phyloP scores from a whole-genome alignment of 1,140 invertebrate species.

The Aphidius gifuensis region DNA sequence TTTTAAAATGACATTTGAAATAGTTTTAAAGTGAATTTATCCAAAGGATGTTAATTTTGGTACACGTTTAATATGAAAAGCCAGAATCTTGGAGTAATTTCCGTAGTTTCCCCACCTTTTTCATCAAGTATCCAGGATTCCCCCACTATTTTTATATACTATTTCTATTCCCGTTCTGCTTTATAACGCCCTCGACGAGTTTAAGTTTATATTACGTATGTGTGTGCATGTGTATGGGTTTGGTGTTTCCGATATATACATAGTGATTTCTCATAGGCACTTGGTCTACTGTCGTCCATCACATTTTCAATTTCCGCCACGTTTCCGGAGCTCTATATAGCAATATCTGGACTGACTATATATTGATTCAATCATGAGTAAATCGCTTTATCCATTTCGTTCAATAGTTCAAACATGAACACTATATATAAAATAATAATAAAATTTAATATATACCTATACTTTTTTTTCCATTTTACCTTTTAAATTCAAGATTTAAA shows the following conservation, averaged over 20 bases:
- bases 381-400: no score
- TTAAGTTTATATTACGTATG: no score
- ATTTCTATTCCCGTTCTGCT: neutral
- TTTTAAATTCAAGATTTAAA: no score
- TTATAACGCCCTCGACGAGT: neutral
- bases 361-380: neutral
- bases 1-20: no score
- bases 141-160: neutral
- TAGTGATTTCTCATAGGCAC: no score
- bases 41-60: slow-evolving; percentile 17
- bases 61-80: neutral
- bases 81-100: slow-evolving; percentile 22
- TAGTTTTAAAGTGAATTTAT: slow-evolving; percentile 13
- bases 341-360: neutral
- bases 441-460: no score
- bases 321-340: slow-evolving; percentile 51
- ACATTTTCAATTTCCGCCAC: slow-evolving; percentile 57
- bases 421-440: no score
- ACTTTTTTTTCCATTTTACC: no score
- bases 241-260: slow-evolving; percentile 22
- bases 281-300: slow-evolving; percentile 37
- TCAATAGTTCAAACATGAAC: no score
- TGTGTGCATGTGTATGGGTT: neutral
- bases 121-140: neutral
- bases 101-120: slow-evolving; percentile 13